Conservation (phyloP, 2,888 invertebrate genomes). For the Alentia gelatinosa region DNA sequence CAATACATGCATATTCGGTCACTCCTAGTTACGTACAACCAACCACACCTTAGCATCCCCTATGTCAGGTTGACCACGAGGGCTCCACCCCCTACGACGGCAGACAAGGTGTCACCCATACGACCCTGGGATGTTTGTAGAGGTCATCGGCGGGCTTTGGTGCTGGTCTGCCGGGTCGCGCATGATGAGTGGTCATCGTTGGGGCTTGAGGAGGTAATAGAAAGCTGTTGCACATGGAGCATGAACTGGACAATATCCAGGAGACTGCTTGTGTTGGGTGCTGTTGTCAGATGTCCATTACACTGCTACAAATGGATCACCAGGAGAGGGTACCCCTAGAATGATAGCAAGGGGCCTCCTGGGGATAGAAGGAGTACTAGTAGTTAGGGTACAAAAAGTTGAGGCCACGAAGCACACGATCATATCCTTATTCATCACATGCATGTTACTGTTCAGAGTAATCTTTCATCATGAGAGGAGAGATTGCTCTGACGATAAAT, state of each 20-base stretch:
- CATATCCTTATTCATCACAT: no score
- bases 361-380: no score
- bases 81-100: not conserved
- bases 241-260: constrained; percentile 14
- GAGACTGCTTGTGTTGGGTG: not conserved
- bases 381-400: no score
- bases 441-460: no score
- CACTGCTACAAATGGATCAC: no score
- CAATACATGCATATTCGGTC: not conserved
- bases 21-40: not conserved
- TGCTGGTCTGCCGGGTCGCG: not conserved
- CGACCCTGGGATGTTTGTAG: constrained; percentile 14
- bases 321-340: no score
- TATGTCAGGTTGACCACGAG: not conserved
- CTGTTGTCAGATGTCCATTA: not conserved
- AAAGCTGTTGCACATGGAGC: not conserved
- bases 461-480: no score
- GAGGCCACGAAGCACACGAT: no score
- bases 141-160: not conserved
- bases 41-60: not conserved
- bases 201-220: not conserved
- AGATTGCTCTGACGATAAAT: no score
- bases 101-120: not conserved
- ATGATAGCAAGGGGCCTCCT: no score
- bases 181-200: constrained; percentile 9